phyloP scores from a whole-genome alignment of 2,113 vertebrate genomes.

The Mus spicilegus region DNA sequence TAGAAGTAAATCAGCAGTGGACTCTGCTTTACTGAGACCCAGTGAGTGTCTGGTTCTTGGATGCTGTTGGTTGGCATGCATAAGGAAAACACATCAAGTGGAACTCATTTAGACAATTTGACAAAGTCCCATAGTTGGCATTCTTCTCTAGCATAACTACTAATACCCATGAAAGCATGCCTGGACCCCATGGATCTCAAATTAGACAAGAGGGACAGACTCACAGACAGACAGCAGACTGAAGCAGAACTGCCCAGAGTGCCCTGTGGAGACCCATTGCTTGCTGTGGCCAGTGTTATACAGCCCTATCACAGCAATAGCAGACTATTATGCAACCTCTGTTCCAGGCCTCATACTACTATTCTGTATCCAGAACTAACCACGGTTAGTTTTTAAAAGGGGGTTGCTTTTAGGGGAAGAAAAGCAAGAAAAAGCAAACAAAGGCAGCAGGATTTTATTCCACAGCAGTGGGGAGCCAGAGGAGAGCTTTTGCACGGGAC shows the following conservation, averaged over 20 bases:
- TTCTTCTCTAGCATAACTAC: no score
- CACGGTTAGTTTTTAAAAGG: not conserved
- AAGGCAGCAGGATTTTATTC: not conserved
- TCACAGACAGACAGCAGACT: no score
- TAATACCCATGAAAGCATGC: no score
- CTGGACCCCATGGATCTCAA: not conserved
- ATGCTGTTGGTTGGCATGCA: no score
- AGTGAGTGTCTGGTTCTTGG: not conserved
- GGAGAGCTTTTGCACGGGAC: accelerated
- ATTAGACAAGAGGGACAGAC: not conserved
- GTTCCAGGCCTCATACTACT: not conserved
- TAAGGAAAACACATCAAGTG: not conserved
- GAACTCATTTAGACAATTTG: no score
- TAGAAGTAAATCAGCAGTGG: no score
- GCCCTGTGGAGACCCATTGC: not conserved
- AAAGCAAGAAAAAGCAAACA: not conserved
- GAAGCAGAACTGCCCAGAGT: not conserved
- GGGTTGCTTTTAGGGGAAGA: not conserved
- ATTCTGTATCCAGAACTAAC: not conserved
- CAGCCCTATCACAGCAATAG: not conserved
- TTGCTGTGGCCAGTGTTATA: not conserved
- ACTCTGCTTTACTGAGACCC: not conserved
- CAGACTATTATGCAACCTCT: not conserved
- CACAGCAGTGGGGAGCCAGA: accelerated
- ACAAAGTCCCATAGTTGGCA: not conserved